Evolutionary conservation across 2,888 invertebrate species (phyloP), one percentile per base, ranked within the genome.

Genomic region (Pandemis cinnamomeana): DNA sequence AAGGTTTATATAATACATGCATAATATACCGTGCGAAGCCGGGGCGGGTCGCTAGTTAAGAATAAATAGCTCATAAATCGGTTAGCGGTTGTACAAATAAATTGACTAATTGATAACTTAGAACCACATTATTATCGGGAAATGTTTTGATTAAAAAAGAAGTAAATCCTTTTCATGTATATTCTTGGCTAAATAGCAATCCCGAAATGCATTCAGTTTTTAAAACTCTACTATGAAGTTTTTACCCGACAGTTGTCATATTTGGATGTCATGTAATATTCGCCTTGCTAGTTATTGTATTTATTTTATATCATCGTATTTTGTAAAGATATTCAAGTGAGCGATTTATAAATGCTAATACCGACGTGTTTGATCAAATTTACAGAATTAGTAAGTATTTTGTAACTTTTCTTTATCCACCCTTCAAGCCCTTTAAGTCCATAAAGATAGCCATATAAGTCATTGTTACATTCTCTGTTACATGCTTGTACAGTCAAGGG

Each of bases 291-390:
- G 68, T 68, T 61, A 76, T 71, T 77, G 68, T 79, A 78, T 78
- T 78, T 58, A 58, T 58, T 58, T 58, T 58, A 46, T 46, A 46
- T 46, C 11, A 58, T 27, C 8, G 27, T 11, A 58, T 58, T 58
- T 58, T 58, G 27, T 58, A 58, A 58, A 58, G 58, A 20, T 63
- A 44, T 63, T 44, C 41, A 41, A 41, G 36, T 41, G 61, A 61
- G 41, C 36, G 41, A 71, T 71, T 76, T 71, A 63, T 89, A 81
- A 84, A 93, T 93, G 93, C 86, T 93, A 85, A 88, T 93, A 85
- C 93, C 93, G 53, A 93, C 93, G 13, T 93, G 93, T 84, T 77
- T 92, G 76, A 90, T 93, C 71, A 93, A 93, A 88, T 87, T 92
- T 53, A 79, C 90, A 67, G 93, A 93, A 87, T 84, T 93, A 81